A percentile compares a stretch with the other conserved stretches of the same genome.
Evolutionary conservation across 2,113 vertebrate genomes (phyloP).

Genomic region (Hassar affinis): DNA sequence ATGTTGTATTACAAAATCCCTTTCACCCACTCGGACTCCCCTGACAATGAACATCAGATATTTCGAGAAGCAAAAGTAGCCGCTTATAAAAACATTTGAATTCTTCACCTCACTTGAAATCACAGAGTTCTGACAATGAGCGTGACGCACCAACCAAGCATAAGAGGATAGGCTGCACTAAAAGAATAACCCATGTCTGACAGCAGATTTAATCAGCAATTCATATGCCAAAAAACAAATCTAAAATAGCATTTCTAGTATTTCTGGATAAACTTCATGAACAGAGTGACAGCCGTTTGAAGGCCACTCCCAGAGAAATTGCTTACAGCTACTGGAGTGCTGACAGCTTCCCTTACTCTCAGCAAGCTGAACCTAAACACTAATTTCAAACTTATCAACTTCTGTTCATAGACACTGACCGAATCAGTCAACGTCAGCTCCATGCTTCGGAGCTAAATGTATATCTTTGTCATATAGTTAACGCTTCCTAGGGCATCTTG

Average conservation of each 20-base stretch:
- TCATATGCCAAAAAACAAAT: not conserved
- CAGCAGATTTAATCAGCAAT: not conserved
- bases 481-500: not conserved
- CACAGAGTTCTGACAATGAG: constrained; percentile 47
- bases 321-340: constrained; percentile 69
- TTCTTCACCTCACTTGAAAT: constrained; percentile 60
- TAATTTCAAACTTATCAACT: constrained; percentile 62
- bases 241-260: constrained; percentile 23
- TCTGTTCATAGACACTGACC: not conserved
- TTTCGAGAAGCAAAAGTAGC: constrained; percentile 54
- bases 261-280: constrained; percentile 47
- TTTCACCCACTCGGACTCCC: constrained; percentile 36
- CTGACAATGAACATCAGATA: constrained; percentile 42
- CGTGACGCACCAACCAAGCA: not conserved
- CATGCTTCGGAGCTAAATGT: not conserved
- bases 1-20: constrained; percentile 36
- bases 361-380: constrained; percentile 56
- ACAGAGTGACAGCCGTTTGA: constrained; percentile 53
- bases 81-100: constrained; percentile 59
- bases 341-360: constrained; percentile 67
- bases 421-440: constrained; percentile 4
- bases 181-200: not conserved
- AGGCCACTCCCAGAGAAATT: constrained; percentile 61
- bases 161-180: constrained; percentile 42
- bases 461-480: not conserved